Percentiles rank a stretch among this genome's conserved stretches.
Evolutionary conservation across 2,113 vertebrate species (phyloP).

Genomic region (Crotalus viridis): DNA sequence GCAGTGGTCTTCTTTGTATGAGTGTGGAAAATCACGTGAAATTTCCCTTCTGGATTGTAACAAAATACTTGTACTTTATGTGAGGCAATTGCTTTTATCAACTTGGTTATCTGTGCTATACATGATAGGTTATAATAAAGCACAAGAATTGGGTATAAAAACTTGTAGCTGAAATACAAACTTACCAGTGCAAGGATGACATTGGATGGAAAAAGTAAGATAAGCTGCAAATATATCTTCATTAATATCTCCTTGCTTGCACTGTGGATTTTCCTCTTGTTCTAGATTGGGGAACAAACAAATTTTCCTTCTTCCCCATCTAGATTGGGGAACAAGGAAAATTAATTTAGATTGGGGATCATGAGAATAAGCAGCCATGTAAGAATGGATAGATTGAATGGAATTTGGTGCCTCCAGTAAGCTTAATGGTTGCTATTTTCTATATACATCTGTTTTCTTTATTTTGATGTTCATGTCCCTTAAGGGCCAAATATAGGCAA

Average conservation of each 20-base stretch:
- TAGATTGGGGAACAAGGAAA: neutral
- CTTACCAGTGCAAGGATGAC: neutral
- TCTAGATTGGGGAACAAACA: neutral
- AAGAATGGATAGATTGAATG: neutral
- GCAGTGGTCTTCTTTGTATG: neutral
- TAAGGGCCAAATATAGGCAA: neutral
- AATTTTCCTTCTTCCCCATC: neutral
- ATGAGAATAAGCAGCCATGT: neutral
- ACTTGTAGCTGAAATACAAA: neutral
- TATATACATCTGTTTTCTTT: neutral
- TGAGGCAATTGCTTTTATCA: slow-evolving; percentile 28
- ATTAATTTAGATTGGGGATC: neutral
- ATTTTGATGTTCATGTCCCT: neutral
- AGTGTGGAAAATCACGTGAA: slow-evolving; percentile 27
- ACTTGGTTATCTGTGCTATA: neutral
- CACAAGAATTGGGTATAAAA: neutral
- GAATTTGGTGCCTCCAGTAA: neutral
- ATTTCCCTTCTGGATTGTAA: slow-evolving; percentile 41
- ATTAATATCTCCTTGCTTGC: fast-evolving
- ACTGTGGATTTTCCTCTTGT: neutral
- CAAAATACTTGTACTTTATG: slow-evolving; percentile 41
- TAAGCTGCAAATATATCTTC: neutral
- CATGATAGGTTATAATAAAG: slow-evolving; percentile 7
- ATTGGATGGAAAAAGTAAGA: neutral
- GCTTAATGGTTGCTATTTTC: neutral